phyloP scores from a whole-genome alignment of 2,113 vertebrate genomes.

The Callorhinus ursinus region DNA sequence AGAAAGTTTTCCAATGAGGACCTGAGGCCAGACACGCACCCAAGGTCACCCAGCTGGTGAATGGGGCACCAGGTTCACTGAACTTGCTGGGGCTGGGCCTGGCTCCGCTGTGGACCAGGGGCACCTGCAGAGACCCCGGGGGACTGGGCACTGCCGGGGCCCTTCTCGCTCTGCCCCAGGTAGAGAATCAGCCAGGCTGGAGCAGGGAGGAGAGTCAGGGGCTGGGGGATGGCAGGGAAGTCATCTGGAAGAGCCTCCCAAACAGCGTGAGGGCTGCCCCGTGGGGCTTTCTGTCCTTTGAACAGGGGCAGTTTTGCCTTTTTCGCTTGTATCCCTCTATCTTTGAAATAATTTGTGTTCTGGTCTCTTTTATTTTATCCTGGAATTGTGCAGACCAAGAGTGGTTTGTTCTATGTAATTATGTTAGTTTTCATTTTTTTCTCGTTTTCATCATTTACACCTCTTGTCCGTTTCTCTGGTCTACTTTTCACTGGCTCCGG shows the following conservation, averaged over 20 bases:
- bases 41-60: neutral
- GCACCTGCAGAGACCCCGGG: fast-evolving
- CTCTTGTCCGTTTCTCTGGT: neutral
- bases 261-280: neutral
- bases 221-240: too few species aligned
- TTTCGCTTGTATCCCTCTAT: neutral
- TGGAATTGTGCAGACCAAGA: neutral
- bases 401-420: neutral
- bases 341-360: neutral
- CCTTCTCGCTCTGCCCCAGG: neutral
- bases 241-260: neutral
- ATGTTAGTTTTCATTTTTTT: neutral
- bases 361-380: neutral
- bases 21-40: neutral
- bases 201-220: neutral
- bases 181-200: neutral
- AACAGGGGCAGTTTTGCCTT: too few species aligned
- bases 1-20: neutral
- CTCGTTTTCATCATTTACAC: neutral
- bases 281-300: neutral
- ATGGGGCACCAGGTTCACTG: neutral
- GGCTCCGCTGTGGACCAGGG: neutral
- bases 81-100: neutral
- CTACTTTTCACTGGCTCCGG: neutral
- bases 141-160: neutral